phyloP scores from a whole-genome alignment of 1,140 invertebrate species.

The Pseudobourletiella spinata region DNA sequence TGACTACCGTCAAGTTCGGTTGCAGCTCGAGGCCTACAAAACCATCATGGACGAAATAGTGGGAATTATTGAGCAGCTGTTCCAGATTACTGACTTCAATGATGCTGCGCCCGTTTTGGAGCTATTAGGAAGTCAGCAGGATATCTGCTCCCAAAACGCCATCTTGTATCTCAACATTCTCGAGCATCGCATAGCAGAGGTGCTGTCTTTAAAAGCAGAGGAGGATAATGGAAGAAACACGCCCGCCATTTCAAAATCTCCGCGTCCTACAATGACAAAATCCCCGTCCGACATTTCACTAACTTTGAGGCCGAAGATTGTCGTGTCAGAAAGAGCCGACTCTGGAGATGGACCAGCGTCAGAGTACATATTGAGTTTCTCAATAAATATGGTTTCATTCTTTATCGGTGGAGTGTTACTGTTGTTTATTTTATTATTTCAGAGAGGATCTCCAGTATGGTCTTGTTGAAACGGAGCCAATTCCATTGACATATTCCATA shows the following conservation, averaged over 20 bases:
- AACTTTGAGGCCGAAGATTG: constrained; percentile 3
- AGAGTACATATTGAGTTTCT: constrained; percentile 4
- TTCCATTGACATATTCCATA: constrained; percentile 18
- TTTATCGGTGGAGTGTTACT: not conserved
- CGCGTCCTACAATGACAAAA: constrained; percentile 13
- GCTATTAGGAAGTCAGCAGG: constrained; percentile 27
- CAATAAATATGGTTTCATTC: not conserved
- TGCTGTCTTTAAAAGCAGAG: constrained; percentile 12
- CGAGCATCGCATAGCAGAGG: constrained; percentile 24
- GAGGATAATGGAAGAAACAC: not conserved
- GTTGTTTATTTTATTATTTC: not conserved
- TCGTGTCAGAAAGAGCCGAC: constrained; percentile 10
- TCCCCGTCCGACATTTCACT: constrained; percentile 14
- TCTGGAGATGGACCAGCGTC: constrained; percentile 11
- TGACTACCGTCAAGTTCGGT: constrained; percentile 9
- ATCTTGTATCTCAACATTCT: constrained; percentile 31
- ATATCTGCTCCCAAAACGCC: constrained; percentile 23
- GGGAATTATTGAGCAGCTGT: constrained; percentile 23
- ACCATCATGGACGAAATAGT: constrained; percentile 25
- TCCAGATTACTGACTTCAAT: constrained; percentile 24
- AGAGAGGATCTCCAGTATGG: constrained; percentile 14
- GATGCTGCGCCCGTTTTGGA: constrained; percentile 23
- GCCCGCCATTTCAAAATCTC: constrained; percentile 11
- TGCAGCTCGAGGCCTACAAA: constrained; percentile 10
- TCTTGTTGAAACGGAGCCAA: constrained; percentile 16